Conservation (phyloP, 2,797 vertebrate genomes). For the Squalus acanthias region DNA sequence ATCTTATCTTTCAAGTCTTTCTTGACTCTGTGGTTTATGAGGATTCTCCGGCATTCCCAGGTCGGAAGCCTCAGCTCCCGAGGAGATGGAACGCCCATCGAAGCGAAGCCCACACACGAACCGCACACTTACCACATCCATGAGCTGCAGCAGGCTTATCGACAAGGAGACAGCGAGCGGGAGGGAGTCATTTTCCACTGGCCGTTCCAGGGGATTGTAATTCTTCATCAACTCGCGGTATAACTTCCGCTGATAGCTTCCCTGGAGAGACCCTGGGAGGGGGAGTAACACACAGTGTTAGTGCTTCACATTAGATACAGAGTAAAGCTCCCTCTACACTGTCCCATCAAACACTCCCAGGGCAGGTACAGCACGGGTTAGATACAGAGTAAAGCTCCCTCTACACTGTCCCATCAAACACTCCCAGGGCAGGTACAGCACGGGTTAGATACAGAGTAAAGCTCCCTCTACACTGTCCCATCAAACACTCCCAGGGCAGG, state of each 20-base stretch:
- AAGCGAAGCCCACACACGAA: neutral
- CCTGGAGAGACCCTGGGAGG: conserved; percentile 58
- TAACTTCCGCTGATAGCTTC: conserved; percentile 54
- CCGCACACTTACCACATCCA: conserved; percentile 57
- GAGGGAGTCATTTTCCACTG: conserved; percentile 60
- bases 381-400: too few relatives aligned
- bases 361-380: too few relatives aligned
- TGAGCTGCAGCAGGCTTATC: conserved; percentile 65
- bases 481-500: too few relatives aligned
- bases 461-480: too few relatives aligned
- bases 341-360: too few relatives aligned
- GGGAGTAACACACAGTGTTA: neutral
- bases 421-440: too few relatives aligned
- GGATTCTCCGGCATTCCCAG: too few relatives aligned
- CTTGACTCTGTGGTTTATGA: too few relatives aligned
- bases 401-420: too few relatives aligned
- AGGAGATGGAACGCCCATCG: neutral
- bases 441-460: too few relatives aligned
- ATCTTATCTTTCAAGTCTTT: too few relatives aligned
- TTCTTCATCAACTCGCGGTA: conserved; percentile 53
- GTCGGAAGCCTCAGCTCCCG: neutral
- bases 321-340: neutral
- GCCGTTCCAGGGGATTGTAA: conserved; percentile 59
- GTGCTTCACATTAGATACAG: neutral
- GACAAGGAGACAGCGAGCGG: conserved; percentile 57